Evolutionary conservation across 2,888 invertebrate genomes (phyloP).

Genomic region (Conomelus anceps): DNA sequence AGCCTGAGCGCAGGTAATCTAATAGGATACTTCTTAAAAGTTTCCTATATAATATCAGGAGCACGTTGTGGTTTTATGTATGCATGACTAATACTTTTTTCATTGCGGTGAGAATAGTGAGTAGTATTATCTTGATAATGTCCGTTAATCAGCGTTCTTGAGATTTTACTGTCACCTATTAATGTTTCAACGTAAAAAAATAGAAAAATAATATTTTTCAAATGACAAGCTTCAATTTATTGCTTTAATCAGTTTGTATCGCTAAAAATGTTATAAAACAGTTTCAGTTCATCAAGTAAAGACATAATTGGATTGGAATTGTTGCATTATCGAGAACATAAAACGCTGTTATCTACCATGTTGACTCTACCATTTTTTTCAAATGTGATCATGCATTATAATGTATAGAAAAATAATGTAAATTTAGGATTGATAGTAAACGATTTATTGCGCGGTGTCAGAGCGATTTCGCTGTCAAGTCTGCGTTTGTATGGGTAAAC

Average conservation of each 20-base stretch:
- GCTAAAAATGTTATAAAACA: neutral
- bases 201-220: neutral
- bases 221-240: neutral
- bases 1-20: too few relatives aligned
- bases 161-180: neutral
- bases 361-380: neutral
- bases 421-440: too few relatives aligned
- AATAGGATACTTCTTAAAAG: too few relatives aligned
- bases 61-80: neutral
- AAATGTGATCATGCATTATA: too few relatives aligned
- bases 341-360: too few relatives aligned
- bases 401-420: too few relatives aligned
- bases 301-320: neutral
- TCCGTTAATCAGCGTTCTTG: neutral
- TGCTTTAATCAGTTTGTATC: neutral
- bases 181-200: neutral
- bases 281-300: neutral
- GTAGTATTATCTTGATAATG: neutral
- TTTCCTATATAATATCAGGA: neutral
- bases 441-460: too few relatives aligned
- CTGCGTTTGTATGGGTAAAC: too few relatives aligned
- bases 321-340: neutral
- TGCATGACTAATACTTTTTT: neutral
- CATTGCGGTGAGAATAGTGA: neutral
- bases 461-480: too few relatives aligned